These are phyloP conservation scores for Perdita meconis DNA, from an alignment of 2,888 invertebrate species.

Conservation along the genomic window DNA sequence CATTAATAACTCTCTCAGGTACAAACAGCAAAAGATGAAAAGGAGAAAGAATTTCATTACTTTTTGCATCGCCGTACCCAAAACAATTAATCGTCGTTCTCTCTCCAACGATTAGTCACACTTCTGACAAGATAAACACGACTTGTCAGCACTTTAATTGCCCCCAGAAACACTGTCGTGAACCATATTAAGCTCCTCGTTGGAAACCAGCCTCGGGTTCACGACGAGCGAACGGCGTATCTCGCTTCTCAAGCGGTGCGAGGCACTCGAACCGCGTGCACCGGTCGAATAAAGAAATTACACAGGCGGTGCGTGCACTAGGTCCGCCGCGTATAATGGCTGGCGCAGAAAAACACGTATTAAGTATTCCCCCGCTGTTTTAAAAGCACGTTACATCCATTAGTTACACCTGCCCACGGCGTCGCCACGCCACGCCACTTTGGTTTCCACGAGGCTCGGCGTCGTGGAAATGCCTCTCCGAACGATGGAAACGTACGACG, in stretches of 20 bases:
- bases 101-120: too few relatives aligned
- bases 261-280: background rate
- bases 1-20: too few relatives aligned
- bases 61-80: too few relatives aligned
- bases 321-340: conserved; percentile 48
- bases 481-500: background rate
- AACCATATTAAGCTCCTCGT: too few relatives aligned
- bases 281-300: conserved; percentile 47
- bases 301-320: conserved; percentile 48
- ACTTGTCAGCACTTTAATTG: too few relatives aligned
- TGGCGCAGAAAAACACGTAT: conserved; percentile 65
- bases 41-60: too few relatives aligned
- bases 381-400: conserved; percentile 71
- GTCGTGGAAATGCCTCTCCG: conserved; percentile 47
- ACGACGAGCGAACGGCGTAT: background rate
- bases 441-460: conserved; percentile 62
- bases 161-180: too few relatives aligned
- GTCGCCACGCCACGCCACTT: conserved; percentile 56
- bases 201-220: too few relatives aligned
- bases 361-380: conserved; percentile 70
- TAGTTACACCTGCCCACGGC: conserved; percentile 69
- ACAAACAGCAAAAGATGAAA: too few relatives aligned
- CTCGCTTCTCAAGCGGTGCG: conserved; percentile 7
- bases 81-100: too few relatives aligned
- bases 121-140: too few relatives aligned